Evolutionary conservation across 2,113 vertebrate genomes (phyloP).

Genomic region (Ivindomyrus marchei): DNA sequence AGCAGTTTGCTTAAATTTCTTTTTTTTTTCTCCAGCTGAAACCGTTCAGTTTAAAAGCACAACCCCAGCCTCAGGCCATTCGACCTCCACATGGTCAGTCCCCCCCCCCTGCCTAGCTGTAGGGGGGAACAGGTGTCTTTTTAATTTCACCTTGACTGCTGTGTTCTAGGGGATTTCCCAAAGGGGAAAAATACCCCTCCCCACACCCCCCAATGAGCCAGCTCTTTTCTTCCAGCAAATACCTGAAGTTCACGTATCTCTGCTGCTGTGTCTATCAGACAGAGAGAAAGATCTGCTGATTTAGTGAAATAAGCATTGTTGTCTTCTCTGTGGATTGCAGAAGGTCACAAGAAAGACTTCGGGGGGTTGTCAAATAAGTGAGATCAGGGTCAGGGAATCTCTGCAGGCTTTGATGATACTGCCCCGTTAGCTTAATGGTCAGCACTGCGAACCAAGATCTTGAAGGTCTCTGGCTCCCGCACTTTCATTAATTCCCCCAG

Average conservation of each 20-base stretch:
- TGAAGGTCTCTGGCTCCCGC: neutral
- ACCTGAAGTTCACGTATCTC: neutral
- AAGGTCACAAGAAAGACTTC: constrained; percentile 39
- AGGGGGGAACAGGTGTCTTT: constrained; percentile 49
- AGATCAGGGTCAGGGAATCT: neutral
- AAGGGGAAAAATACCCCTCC: constrained; percentile 31
- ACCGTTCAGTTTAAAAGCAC: neutral
- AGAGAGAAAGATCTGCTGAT: constrained; percentile 42
- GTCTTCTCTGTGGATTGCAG: constrained; percentile 35
- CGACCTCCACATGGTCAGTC: neutral
- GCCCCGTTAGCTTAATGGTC: neutral
- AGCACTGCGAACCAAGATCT: neutral
- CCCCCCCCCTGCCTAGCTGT: neutral
- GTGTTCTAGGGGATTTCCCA: constrained; percentile 63
- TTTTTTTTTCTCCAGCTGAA: neutral
- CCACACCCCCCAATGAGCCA: neutral
- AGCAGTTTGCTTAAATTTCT: neutral
- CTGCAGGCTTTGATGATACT: neutral
- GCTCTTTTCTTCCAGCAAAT: constrained; percentile 21
- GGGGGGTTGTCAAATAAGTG: constrained; percentile 1
- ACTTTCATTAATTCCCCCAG: neutral
- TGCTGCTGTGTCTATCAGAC: constrained; percentile 22
- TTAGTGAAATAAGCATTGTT: constrained; percentile 41
- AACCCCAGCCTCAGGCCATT: neutral
- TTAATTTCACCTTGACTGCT: constrained; percentile 62